Evolutionary conservation across 2,797 vertebrate species (phyloP).

Genomic region (Leucoraja ocellata): DNA sequence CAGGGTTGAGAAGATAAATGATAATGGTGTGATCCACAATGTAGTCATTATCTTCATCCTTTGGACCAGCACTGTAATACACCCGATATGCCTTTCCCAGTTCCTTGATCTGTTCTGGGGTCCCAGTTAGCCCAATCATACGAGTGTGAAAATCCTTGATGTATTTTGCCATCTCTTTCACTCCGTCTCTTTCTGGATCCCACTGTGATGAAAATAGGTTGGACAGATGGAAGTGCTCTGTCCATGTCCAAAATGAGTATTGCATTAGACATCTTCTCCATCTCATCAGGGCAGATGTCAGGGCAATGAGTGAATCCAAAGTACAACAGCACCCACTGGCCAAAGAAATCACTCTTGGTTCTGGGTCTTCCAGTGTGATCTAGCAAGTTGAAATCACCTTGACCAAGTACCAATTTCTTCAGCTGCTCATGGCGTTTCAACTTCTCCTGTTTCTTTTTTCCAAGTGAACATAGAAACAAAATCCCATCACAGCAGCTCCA

Average conservation of each 20-base stretch:
- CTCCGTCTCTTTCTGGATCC: conserved; percentile 74
- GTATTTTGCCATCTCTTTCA: conserved; percentile 63
- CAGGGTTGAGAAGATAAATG: conserved; percentile 74
- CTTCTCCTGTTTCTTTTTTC: conserved; percentile 55
- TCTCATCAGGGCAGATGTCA: conserved; percentile 79
- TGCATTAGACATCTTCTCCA: conserved; percentile 69
- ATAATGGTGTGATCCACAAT: conserved; percentile 79
- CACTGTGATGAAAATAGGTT: conserved; percentile 78
- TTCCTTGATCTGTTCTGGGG: conserved; percentile 60
- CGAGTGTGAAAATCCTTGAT: conserved; percentile 78
- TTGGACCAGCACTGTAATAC: conserved; percentile 69
- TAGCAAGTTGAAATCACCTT: conserved; percentile 66
- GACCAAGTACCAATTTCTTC: conserved; percentile 62
- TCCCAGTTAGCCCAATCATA: conserved; percentile 74
- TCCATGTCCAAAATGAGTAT: conserved; percentile 65
- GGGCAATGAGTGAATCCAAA: conserved; percentile 89
- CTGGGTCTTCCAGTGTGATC: conserved; percentile 66
- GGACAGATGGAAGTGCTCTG: conserved; percentile 55
- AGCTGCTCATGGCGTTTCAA: conserved; percentile 59
- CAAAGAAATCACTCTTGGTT: conserved; percentile 65
- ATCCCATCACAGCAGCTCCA: conserved; percentile 50
- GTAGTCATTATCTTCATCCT: conserved; percentile 76
- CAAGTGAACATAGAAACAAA: conserved; percentile 55
- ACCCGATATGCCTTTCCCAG: conserved; percentile 66
- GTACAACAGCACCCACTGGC: conserved; percentile 77